Evolutionary conservation across 2,113 vertebrate genomes (phyloP).

Genomic region (Actenoides lindsayi): DNA sequence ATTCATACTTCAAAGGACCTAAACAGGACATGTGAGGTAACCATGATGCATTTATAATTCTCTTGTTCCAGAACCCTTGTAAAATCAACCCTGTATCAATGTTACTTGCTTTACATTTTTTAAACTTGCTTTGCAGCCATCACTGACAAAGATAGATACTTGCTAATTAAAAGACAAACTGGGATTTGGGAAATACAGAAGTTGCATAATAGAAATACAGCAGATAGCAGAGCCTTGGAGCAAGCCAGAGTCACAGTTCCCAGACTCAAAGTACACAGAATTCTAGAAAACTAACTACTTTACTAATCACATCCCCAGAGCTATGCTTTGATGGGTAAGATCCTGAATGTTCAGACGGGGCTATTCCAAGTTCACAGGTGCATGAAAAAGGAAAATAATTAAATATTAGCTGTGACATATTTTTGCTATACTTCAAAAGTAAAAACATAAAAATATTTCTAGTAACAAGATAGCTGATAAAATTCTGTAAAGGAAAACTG

Average conservation of each 20-base stretch:
- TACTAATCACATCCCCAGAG: background rate
- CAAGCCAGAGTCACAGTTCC: background rate
- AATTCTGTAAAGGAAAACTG: background rate
- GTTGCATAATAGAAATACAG: background rate
- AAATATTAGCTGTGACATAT: background rate
- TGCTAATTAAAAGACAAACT: background rate
- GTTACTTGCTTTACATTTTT: background rate
- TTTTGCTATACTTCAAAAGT: background rate
- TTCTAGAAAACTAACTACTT: conserved; percentile 7
- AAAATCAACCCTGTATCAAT: background rate
- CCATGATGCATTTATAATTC: background rate
- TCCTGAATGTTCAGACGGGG: background rate
- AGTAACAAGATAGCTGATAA: background rate
- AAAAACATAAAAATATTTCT: background rate
- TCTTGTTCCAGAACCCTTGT: background rate
- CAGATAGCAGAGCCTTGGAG: background rate
- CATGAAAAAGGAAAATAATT: background rate
- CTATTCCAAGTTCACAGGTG: background rate
- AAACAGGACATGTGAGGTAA: background rate
- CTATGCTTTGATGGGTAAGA: background rate
- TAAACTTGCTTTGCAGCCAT: background rate
- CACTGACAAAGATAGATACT: background rate
- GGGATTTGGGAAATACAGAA: background rate
- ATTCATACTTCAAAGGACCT: background rate
- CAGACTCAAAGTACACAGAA: background rate